Evolutionary conservation across 2,113 vertebrate genomes (phyloP).

Genomic region (Strix aluco): DNA sequence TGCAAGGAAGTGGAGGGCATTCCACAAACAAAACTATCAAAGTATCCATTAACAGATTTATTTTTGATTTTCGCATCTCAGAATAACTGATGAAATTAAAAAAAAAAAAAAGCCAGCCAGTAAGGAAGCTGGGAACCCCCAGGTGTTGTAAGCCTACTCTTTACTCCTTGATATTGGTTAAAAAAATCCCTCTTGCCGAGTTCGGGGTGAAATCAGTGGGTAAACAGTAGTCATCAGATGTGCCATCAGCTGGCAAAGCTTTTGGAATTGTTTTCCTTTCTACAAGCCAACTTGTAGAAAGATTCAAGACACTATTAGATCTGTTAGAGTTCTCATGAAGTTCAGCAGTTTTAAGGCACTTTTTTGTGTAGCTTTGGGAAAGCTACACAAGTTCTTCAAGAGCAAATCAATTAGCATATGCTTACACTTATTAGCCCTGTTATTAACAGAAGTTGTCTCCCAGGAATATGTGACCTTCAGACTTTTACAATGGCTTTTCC

Average conservation of each 20-base stretch:
- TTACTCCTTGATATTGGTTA: fast-evolving
- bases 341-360: background rate
- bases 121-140: background rate
- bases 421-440: background rate
- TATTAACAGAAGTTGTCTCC: background rate
- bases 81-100: background rate
- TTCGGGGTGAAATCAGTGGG: background rate
- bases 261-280: background rate
- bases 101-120: background rate
- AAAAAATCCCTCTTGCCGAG: background rate
- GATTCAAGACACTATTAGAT: background rate
- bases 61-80: background rate
- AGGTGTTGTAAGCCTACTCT: background rate
- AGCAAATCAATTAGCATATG: background rate
- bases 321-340: background rate
- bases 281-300: background rate
- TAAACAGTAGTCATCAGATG: background rate
- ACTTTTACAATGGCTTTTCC: slow-evolving; percentile 85
- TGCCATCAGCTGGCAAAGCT: background rate
- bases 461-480: slow-evolving; percentile 48
- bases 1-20: background rate
- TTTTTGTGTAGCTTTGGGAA: background rate
- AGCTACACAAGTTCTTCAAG: background rate
- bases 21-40: background rate
- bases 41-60: background rate